A percentile compares a stretch with the other conserved stretches of the same genome.
These are phyloP conservation scores for Tenthredo livida DNA, from an alignment of 2,888 invertebrate species.

Conservation along the genomic window DNA sequence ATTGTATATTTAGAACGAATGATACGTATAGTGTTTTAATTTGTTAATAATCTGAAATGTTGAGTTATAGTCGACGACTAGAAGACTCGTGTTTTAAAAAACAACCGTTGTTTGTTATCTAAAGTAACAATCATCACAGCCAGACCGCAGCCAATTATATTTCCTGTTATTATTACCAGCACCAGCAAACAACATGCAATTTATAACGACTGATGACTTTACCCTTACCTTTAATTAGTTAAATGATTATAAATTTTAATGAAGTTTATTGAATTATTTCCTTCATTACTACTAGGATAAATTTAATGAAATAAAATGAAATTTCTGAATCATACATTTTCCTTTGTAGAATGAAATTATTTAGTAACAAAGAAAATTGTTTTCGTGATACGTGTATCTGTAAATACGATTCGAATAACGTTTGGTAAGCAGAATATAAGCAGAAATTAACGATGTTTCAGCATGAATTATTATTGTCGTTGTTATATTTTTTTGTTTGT, in stretches of 20 bases:
- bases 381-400: neutral
- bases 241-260: neutral
- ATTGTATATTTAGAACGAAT: neutral
- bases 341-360: neutral
- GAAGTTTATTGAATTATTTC: neutral
- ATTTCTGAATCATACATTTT: neutral
- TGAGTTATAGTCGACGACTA: neutral
- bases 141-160: slow-evolving; percentile 41
- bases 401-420: neutral
- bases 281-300: neutral
- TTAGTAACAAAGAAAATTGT: neutral
- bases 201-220: slow-evolving; percentile 24
- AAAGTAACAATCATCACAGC: slow-evolving; percentile 41
- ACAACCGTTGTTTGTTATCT: slow-evolving; percentile 15
- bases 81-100: neutral
- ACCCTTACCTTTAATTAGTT: slow-evolving; percentile 35
- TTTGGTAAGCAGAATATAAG: neutral
- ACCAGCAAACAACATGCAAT: slow-evolving; percentile 43
- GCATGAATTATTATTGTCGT: neutral
- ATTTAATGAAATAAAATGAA: neutral
- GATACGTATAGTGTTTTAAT: neutral
- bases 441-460: neutral
- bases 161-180: slow-evolving; percentile 12
- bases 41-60: neutral
- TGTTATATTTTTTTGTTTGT: slow-evolving; percentile 1